phyloP scores from a whole-genome alignment of 2,113 vertebrate genomes.

The Catharus fuscescens region DNA sequence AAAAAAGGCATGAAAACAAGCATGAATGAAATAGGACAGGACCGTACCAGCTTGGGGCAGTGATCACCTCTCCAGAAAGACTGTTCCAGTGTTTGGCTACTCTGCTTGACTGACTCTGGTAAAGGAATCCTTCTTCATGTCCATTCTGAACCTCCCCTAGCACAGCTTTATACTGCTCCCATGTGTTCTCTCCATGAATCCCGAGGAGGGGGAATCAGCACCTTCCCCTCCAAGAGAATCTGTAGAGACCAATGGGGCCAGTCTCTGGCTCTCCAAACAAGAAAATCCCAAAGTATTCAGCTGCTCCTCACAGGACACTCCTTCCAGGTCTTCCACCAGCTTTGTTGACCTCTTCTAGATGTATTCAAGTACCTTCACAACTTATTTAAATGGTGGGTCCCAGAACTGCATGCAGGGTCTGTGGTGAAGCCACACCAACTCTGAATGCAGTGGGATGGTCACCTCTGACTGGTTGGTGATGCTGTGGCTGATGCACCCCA shows the following conservation, averaged over 20 bases:
- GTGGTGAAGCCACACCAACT: accelerated
- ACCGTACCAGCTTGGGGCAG: neutral
- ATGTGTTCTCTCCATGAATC: accelerated
- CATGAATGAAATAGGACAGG: neutral
- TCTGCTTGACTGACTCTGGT: no score
- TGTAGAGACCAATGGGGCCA: neutral
- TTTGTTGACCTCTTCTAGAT: neutral
- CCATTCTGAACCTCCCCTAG: neutral
- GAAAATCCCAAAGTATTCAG: neutral
- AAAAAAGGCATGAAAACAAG: neutral
- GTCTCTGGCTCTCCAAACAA: neutral
- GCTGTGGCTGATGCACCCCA: neutral
- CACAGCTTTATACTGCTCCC: neutral
- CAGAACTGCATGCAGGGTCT: accelerated
- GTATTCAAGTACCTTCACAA: neutral
- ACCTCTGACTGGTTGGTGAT: neutral
- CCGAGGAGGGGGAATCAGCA: neutral
- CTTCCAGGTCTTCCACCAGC: neutral
- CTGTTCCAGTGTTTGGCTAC: neutral
- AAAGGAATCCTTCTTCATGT: neutral
- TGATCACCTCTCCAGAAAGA: neutral
- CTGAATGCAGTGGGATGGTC: neutral
- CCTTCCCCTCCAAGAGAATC: neutral
- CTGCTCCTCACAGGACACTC: neutral
- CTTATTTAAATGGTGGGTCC: accelerated